Percentiles rank a stretch among this genome's conserved stretches.
These are phyloP conservation scores for Protonemura montana DNA, from an alignment of 2,888 invertebrate species.

Conservation along the genomic window DNA sequence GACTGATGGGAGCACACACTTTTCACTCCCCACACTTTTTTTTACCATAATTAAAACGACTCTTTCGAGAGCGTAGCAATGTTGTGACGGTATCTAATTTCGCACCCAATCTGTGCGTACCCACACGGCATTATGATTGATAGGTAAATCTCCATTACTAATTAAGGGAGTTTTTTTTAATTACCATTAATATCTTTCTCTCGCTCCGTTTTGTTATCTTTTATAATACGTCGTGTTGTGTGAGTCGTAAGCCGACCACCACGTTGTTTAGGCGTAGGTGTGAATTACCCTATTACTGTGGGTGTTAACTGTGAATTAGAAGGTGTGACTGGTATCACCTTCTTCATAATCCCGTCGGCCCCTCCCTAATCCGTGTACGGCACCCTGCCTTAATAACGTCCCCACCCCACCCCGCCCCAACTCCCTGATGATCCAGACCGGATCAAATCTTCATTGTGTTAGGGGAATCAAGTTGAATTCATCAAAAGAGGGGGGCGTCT, in stretches of 20 bases:
- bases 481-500: conserved; percentile 39
- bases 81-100: too few species aligned
- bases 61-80: neutral
- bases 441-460: conserved; percentile 41
- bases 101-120: too few species aligned
- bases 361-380: conserved; percentile 36
- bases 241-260: neutral
- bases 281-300: conserved; percentile 31
- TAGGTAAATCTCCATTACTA: neutral
- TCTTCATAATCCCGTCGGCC: conserved; percentile 35
- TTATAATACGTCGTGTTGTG: neutral
- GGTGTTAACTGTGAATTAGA: conserved; percentile 47
- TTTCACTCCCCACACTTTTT: neutral
- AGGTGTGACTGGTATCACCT: conserved; percentile 49
- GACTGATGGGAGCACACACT: neutral
- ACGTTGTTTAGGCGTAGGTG: conserved; percentile 14
- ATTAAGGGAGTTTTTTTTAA: neutral
- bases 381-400: conserved; percentile 26
- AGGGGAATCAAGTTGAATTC: conserved; percentile 36
- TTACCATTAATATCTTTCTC: neutral
- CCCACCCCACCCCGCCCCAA: neutral
- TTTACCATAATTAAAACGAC: neutral
- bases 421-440: conserved; percentile 34
- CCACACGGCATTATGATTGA: neutral
- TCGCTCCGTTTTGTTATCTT: neutral